Conservation (phyloP, 2,113 vertebrate genomes). For the Notiomystis cincta region DNA sequence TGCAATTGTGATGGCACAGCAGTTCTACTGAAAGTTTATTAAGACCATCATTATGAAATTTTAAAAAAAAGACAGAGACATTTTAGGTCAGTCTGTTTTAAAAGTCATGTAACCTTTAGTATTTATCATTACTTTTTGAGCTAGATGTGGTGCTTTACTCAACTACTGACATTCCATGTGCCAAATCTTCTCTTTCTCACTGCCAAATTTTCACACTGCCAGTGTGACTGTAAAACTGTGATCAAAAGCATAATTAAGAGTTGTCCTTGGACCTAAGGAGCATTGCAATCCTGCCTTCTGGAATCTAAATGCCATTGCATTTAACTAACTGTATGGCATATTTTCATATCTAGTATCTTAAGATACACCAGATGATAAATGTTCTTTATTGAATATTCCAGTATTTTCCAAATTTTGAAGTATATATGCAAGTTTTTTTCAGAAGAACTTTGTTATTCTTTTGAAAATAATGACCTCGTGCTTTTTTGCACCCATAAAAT, state of each 20-base stretch:
- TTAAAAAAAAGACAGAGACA: not conserved
- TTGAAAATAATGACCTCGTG: not conserved
- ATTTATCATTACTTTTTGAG: not conserved
- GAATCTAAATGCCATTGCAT: not conserved
- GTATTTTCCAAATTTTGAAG: not conserved
- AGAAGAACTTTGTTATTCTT: not conserved
- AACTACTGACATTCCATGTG: not conserved
- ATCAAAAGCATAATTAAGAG: not conserved
- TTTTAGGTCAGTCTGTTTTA: not conserved
- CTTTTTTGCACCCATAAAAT: not conserved
- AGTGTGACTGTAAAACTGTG: not conserved
- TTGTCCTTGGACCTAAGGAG: not conserved
- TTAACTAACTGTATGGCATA: not conserved
- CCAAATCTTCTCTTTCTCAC: not conserved
- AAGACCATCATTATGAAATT: not conserved
- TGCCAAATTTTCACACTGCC: not conserved
- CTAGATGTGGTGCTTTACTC: not conserved
- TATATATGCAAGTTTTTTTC: not conserved
- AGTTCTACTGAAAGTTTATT: not conserved
- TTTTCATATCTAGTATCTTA: not conserved
- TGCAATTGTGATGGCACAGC: not conserved
- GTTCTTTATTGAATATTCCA: not conserved
- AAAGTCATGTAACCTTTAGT: not conserved
- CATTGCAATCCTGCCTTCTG: not conserved
- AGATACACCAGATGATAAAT: not conserved